Conservation (phyloP, 2,113 vertebrate species). For the Melanerpes formicivorus region DNA sequence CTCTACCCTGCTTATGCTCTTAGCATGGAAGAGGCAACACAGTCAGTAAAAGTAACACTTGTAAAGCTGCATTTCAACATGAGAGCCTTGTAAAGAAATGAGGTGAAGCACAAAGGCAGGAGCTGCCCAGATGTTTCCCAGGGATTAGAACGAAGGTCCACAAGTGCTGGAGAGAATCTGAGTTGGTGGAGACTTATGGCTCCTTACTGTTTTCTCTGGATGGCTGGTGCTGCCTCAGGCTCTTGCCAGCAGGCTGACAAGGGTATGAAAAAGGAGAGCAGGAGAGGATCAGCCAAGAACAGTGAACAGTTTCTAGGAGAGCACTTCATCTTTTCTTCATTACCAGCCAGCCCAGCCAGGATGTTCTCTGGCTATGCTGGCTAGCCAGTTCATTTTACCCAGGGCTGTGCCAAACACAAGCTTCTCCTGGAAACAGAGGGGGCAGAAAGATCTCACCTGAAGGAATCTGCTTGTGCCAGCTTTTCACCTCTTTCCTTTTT, state of each 20-base stretch:
- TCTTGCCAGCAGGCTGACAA: background rate
- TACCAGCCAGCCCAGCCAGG: background rate
- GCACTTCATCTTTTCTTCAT: background rate
- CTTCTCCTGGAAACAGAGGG: background rate
- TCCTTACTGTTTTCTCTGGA: background rate
- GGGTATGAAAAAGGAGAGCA: background rate
- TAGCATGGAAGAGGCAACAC: background rate
- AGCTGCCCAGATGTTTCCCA: background rate
- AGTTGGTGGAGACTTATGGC: constrained; percentile 30
- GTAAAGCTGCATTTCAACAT: constrained; percentile 13
- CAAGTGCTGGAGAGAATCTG: background rate
- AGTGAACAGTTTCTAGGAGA: background rate
- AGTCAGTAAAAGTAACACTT: background rate
- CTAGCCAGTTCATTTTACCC: background rate
- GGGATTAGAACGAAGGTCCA: background rate
- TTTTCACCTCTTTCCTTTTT: no score
- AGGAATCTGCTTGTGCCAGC: no score
- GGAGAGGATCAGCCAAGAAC: background rate
- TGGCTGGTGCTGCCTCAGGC: background rate
- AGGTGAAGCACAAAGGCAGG: background rate
- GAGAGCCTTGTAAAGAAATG: background rate
- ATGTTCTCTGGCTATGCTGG: background rate
- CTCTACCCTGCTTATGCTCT: background rate
- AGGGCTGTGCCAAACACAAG: background rate
- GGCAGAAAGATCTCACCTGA: background rate